These are phyloP conservation scores for Hirundo rustica DNA, from an alignment of 2,797 vertebrate genomes.

Conservation along the genomic window DNA sequence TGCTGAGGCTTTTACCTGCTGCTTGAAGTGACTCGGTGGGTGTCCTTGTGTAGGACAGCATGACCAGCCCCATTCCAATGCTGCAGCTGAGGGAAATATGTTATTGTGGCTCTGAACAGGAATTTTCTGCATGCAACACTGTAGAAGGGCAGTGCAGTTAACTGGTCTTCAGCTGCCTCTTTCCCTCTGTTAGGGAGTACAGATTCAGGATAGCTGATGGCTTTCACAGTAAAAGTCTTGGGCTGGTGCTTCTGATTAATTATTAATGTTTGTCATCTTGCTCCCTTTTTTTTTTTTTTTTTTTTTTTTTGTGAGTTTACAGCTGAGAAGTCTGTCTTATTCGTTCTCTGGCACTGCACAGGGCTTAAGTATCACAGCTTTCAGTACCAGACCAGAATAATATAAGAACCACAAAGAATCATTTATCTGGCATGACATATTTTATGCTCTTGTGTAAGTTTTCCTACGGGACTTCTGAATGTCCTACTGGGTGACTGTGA, in stretches of 20 bases:
- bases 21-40: neutral
- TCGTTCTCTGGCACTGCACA: neutral
- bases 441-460: slow-evolving; percentile 37
- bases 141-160: neutral
- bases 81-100: neutral
- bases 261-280: slow-evolving; percentile 6
- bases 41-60: slow-evolving; percentile 9
- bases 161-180: neutral
- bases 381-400: slow-evolving; percentile 17
- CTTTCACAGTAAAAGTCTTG: slow-evolving; percentile 49
- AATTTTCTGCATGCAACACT: neutral
- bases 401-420: slow-evolving; percentile 13
- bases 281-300: slow-evolving; percentile 8
- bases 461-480: slow-evolving; percentile 45
- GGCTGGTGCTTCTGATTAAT: slow-evolving; percentile 54
- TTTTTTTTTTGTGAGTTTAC: slow-evolving; percentile 26
- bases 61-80: rapidly evolving
- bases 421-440: slow-evolving; percentile 34
- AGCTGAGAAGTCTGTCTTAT: neutral
- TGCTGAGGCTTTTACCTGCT: neutral
- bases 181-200: neutral
- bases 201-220: neutral
- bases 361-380: neutral
- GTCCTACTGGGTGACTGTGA: slow-evolving; percentile 32
- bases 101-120: neutral